These are phyloP conservation scores for Spatulosminthurus flaviceps DNA, from an alignment of 2,888 invertebrate species.

Conservation along the genomic window DNA sequence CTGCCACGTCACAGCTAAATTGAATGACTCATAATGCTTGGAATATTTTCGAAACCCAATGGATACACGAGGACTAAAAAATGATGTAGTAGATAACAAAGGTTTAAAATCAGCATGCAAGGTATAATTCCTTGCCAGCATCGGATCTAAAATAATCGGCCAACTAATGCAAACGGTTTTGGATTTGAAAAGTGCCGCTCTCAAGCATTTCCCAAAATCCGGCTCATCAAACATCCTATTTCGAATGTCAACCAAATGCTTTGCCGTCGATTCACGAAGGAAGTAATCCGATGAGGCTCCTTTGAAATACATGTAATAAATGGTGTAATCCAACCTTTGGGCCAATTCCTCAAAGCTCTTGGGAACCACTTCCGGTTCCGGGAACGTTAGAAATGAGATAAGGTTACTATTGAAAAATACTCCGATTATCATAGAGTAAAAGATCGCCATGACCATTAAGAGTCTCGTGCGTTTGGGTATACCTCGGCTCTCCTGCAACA, in stretches of 20 bases:
- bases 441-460: slow-evolving; percentile 5
- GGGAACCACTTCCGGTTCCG: slow-evolving; percentile 25
- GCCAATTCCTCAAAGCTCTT: slow-evolving; percentile 24
- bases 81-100: neutral
- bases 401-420: slow-evolving; percentile 21
- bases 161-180: slow-evolving; percentile 28
- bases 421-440: slow-evolving; percentile 24
- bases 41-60: neutral
- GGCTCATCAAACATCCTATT: neutral
- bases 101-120: neutral
- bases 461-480: neutral
- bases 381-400: slow-evolving; percentile 38
- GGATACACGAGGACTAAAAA: too few species aligned
- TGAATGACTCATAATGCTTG: slow-evolving; percentile 2
- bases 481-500: neutral
- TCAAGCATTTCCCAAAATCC: neutral
- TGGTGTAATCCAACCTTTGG: neutral
- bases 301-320: neutral
- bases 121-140: neutral
- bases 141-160: neutral
- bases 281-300: too few species aligned
- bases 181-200: neutral
- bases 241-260: neutral
- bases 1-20: neutral
- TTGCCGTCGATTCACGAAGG: too few species aligned